These are phyloP conservation scores for Cassiopea xamachana DNA, from an alignment of 30 jellyfish, hydroid and myxozoan species.

Conservation along the genomic window DNA sequence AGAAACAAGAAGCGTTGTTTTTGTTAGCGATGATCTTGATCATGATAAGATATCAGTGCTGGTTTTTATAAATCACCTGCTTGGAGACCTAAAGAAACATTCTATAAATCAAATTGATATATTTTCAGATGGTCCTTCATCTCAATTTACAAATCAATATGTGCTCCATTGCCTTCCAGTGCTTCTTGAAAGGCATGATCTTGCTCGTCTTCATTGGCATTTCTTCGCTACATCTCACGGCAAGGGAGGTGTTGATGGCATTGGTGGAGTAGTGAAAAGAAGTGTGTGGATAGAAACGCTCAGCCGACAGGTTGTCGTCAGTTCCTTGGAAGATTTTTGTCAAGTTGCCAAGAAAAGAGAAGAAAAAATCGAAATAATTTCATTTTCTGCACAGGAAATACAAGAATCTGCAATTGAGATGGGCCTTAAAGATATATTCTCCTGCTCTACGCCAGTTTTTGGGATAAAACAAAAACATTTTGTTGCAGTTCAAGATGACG, in stretches of 20 bases:
- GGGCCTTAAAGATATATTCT: background rate
- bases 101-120: background rate
- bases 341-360: slow-evolving; percentile 23
- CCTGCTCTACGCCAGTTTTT: background rate
- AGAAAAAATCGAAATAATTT: slow-evolving; percentile 19
- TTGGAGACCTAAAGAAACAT: background rate
- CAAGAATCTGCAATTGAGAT: background rate
- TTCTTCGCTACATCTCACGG: slow-evolving; percentile 60
- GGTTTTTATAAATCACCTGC: slow-evolving; percentile 34
- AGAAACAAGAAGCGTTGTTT: background rate
- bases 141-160: background rate
- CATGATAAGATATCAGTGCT: slow-evolving; percentile 47
- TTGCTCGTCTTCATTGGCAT: slow-evolving; percentile 9
- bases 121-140: background rate
- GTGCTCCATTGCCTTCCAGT: background rate
- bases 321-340: slow-evolving; percentile 39
- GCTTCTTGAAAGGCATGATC: background rate
- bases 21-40: slow-evolving; percentile 29
- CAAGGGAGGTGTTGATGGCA: slow-evolving; percentile 65
- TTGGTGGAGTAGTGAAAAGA: slow-evolving; percentile 37
- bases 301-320: slow-evolving; percentile 22
- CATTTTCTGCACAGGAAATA: background rate
- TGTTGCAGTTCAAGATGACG: background rate
- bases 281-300: slow-evolving; percentile 46
- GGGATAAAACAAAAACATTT: background rate